phyloP scores from a whole-genome alignment of 2,888 invertebrate species.

The Oeneis ivallda region DNA sequence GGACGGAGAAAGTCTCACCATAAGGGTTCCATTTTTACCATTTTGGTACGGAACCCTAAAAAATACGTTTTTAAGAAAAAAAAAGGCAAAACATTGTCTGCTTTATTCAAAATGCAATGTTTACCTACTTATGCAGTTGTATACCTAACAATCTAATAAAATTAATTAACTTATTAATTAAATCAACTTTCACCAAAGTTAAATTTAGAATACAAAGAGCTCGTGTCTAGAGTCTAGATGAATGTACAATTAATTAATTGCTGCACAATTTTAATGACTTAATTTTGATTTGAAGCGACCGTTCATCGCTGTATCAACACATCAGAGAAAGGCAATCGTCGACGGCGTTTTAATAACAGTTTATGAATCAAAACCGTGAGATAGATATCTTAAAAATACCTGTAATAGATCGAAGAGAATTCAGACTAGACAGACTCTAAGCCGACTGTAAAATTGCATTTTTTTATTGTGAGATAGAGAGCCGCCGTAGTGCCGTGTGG shows the following conservation, averaged over 20 bases:
- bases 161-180: neutral
- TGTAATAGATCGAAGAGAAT: neutral
- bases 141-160: too few species aligned
- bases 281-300: slow-evolving; percentile 17
- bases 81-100: too few species aligned
- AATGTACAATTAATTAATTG: slow-evolving; percentile 23
- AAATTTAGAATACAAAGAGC: slow-evolving; percentile 6
- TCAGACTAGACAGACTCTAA: too few species aligned
- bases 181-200: slow-evolving; percentile 11
- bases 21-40: too few species aligned
- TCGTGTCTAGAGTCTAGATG: slow-evolving; percentile 9
- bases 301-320: slow-evolving; percentile 13
- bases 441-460: too few species aligned
- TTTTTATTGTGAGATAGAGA: too few species aligned
- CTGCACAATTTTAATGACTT: slow-evolving; percentile 29
- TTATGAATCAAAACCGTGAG: neutral
- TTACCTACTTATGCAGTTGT: too few species aligned
- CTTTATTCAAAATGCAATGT: too few species aligned
- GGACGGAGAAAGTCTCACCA: too few species aligned
- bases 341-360: neutral
- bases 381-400: neutral
- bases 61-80: too few species aligned
- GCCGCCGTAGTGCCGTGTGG: too few species aligned
- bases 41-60: too few species aligned
- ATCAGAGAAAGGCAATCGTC: slow-evolving; percentile 25